Percentiles rank a stretch among this genome's conserved stretches.
Conservation (phyloP, 1,140 invertebrate species). For the Brachionus koreanus region DNA sequence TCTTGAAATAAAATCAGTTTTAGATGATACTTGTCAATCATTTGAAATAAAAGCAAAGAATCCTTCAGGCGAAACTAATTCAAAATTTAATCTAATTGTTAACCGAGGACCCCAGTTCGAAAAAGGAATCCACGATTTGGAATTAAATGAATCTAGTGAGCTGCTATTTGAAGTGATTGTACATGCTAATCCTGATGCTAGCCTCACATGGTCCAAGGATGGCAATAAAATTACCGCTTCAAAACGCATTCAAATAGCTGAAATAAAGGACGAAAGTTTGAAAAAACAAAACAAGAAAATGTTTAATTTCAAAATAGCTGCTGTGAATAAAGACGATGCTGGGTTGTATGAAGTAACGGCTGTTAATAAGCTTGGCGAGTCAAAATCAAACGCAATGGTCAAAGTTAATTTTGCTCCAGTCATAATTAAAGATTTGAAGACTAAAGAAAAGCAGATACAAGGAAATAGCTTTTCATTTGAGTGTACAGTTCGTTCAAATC, state of each 20-base stretch:
- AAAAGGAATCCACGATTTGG: neutral
- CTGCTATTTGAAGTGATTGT: constrained; percentile 26
- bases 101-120: neutral
- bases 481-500: constrained; percentile 9
- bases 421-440: neutral
- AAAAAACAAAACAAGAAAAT: neutral
- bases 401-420: constrained; percentile 73
- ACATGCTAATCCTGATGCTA: constrained; percentile 6
- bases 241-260: constrained; percentile 7
- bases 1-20: neutral
- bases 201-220: constrained; percentile 35
- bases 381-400: constrained; percentile 87
- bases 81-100: constrained; percentile 26
- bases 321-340: constrained; percentile 87
- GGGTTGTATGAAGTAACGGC: constrained; percentile 92
- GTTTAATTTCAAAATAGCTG: constrained; percentile 73
- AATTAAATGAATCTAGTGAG: constrained; percentile 9
- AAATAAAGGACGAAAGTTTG: neutral
- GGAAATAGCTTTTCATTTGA: constrained; percentile 13
- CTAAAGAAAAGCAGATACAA: constrained; percentile 2
- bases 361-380: constrained; percentile 91
- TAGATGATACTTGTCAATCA: neutral
- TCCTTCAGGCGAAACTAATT: neutral
- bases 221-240: neutral
- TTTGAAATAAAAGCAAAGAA: constrained; percentile 34